These are phyloP conservation scores for Anniella stebbinsi DNA, from an alignment of 2,797 vertebrate genomes.

Conservation along the genomic window DNA sequence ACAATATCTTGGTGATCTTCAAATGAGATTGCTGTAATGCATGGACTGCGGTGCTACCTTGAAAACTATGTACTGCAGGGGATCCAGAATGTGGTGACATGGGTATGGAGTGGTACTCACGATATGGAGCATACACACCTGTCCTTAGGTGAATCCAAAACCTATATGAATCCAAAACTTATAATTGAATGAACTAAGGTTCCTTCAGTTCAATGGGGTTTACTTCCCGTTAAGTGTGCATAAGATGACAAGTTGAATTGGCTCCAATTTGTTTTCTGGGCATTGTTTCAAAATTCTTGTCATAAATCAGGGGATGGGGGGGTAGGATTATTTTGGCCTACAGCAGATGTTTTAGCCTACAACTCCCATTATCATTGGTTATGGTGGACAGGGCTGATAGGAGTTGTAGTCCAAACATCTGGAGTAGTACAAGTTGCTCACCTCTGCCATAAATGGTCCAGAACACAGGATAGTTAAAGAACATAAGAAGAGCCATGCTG, in stretches of 20 bases:
- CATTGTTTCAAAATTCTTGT: background rate
- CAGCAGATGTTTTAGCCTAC: too few relatives aligned
- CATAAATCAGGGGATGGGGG: background rate
- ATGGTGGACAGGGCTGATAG: background rate
- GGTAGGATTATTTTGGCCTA: too few relatives aligned
- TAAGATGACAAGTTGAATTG: background rate
- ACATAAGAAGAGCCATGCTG: too few relatives aligned
- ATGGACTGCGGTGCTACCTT: background rate
- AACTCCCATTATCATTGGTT: background rate
- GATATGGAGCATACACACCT: too few relatives aligned
- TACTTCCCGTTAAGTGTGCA: background rate
- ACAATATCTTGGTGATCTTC: background rate
- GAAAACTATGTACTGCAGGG: background rate
- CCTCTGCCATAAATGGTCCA: background rate
- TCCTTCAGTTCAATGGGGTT: background rate
- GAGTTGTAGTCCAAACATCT: background rate
- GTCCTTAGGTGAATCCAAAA: background rate
- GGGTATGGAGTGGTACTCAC: background rate
- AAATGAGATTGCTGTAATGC: background rate
- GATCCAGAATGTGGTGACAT: background rate
- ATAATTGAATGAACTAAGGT: background rate
- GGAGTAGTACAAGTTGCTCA: too few relatives aligned
- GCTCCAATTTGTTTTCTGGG: background rate
- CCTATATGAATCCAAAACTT: background rate
- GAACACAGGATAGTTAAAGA: background rate